Percentiles rank a stretch among this genome's conserved stretches.
phyloP scores from a whole-genome alignment of 2,113 vertebrate species.

The Pluvialis apricaria region DNA sequence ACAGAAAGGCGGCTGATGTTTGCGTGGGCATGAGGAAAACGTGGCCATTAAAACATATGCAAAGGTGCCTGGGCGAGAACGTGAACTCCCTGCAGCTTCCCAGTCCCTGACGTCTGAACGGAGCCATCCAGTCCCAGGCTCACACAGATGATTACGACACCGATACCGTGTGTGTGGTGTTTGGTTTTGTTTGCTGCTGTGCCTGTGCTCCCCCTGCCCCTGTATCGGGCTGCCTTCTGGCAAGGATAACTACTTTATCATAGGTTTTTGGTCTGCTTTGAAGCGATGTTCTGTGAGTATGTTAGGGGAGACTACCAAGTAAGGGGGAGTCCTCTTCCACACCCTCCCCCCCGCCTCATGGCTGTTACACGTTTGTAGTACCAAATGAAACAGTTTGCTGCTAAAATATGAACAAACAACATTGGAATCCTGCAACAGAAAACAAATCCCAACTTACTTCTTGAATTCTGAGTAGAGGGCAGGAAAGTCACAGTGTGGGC shows the following conservation, averaged over 20 bases:
- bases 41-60: rapidly evolving
- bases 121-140: rapidly evolving
- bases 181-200: background rate
- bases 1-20: background rate
- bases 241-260: rapidly evolving
- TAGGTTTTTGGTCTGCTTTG: background rate
- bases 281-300: rapidly evolving
- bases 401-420: background rate
- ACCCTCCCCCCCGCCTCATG: no score
- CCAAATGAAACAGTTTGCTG: background rate
- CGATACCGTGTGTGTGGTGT: rapidly evolving
- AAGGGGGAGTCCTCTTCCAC: background rate
- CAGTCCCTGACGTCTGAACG: background rate
- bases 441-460: slow-evolving; percentile 76
- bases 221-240: rapidly evolving
- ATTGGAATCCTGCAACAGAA: background rate
- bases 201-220: background rate
- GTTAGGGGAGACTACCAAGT: background rate
- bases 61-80: background rate
- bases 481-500: slow-evolving; percentile 91
- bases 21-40: background rate
- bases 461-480: slow-evolving; percentile 88
- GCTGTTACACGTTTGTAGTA: background rate
- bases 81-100: background rate
- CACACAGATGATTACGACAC: no score